phyloP scores from a whole-genome alignment of 1,140 invertebrate genomes.

The Drosophila prosaltans region DNA sequence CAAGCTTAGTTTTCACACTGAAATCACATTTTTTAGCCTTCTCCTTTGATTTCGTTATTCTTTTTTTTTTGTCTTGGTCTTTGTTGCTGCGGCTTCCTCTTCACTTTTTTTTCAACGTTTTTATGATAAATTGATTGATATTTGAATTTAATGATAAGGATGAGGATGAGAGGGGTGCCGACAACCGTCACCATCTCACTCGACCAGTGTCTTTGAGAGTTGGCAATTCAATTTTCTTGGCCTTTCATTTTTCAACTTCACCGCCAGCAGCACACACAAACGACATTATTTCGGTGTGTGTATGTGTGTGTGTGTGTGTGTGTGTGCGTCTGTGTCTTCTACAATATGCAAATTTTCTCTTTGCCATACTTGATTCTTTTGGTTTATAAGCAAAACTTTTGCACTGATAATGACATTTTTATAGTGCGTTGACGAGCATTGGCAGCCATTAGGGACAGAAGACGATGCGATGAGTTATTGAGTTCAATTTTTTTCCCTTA shows the following conservation, averaged over 20 bases:
- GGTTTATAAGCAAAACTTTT: slow-evolving; percentile 71
- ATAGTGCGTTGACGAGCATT: slow-evolving; percentile 78
- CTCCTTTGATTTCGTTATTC: slow-evolving; percentile 17
- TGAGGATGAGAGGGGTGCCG: neutral
- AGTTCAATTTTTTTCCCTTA: neutral
- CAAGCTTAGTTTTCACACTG: too few relatives aligned
- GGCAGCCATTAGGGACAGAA: slow-evolving; percentile 45
- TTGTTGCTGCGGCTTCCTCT: neutral
- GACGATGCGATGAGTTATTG: slow-evolving; percentile 43
- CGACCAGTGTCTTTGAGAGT: slow-evolving; percentile 42
- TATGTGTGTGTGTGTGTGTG: slow-evolving; percentile 19
- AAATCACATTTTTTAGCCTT: neutral
- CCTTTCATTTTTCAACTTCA: slow-evolving; percentile 78
- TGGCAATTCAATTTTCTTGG: slow-evolving; percentile 72
- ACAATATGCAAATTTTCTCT: slow-evolving; percentile 73
- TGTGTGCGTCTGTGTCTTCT: slow-evolving; percentile 38
- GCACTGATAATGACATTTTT: slow-evolving; percentile 80
- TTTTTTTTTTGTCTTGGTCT: slow-evolving; percentile 39
- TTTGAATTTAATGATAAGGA: slow-evolving; percentile 80
- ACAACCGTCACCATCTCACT: slow-evolving; percentile 3
- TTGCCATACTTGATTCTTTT: slow-evolving; percentile 53
- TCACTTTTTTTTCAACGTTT: slow-evolving; percentile 1
- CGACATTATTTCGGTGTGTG: slow-evolving; percentile 2
- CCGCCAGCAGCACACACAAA: slow-evolving; percentile 55
- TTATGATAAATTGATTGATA: slow-evolving; percentile 82